Percentiles rank a stretch among this genome's conserved stretches.
Conservation (phyloP, 2,113 vertebrate species). For the Lagenorhynchus albirostris region DNA sequence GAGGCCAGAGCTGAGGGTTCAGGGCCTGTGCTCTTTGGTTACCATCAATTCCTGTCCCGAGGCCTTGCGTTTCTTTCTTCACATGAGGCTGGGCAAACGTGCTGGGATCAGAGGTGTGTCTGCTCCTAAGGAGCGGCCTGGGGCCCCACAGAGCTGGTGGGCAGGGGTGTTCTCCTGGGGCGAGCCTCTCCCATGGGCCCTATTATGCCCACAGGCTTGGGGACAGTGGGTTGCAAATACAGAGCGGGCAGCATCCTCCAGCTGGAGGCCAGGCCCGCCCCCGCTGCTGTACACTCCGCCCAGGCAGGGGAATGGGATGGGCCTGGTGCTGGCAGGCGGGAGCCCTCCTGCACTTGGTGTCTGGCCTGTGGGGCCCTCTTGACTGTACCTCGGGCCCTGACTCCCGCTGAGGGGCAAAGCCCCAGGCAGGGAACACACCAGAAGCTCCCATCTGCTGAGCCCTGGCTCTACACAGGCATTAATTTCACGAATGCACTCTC, state of each 20-base stretch:
- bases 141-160: background rate
- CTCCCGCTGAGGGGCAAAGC: accelerated
- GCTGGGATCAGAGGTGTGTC: background rate
- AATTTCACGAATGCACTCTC: background rate
- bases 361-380: background rate
- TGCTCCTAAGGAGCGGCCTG: background rate
- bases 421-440: background rate
- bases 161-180: slow-evolving; percentile 58
- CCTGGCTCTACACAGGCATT: accelerated
- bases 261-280: background rate
- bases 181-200: slow-evolving; percentile 54
- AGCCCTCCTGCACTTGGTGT: background rate
- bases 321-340: background rate
- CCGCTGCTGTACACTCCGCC: background rate
- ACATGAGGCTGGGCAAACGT: background rate
- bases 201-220: slow-evolving; percentile 61
- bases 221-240: slow-evolving; percentile 60
- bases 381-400: background rate
- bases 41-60: background rate
- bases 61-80: background rate
- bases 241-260: background rate
- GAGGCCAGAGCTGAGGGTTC: background rate
- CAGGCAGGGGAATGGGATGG: background rate
- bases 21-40: background rate
- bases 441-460: background rate